Conservation (phyloP, 2,888 invertebrate species). For the Leptopilina myrica region DNA sequence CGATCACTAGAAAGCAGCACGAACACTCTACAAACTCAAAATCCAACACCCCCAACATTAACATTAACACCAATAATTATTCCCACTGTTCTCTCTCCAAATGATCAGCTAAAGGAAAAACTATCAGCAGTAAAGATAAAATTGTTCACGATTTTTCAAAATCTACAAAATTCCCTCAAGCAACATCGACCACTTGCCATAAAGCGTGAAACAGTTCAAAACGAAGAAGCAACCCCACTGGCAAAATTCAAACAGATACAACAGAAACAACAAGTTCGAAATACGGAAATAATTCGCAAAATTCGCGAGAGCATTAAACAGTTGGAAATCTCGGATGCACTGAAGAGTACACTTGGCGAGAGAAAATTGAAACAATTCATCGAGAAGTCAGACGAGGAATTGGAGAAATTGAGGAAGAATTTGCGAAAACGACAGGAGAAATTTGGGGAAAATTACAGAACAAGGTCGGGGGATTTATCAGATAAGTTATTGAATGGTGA, state of each 20-base stretch:
- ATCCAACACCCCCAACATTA: too few species aligned
- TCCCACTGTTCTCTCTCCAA: too few species aligned
- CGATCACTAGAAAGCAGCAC: too few species aligned
- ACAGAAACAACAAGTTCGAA: conserved; percentile 45
- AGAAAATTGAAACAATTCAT: conserved; percentile 50
- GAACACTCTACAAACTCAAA: too few species aligned
- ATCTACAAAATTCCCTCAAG: neutral
- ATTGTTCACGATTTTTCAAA: neutral
- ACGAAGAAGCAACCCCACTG: neutral
- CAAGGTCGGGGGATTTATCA: conserved; percentile 56
- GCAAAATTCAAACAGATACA: conserved; percentile 16
- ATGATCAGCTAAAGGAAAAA: neutral
- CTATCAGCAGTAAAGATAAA: neutral
- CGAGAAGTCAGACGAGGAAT: conserved; percentile 54
- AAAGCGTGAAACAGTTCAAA: neutral
- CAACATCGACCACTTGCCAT: neutral
- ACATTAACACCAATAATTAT: too few species aligned
- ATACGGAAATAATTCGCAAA: conserved; percentile 49
- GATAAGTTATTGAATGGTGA: conserved; percentile 35
- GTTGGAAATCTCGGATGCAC: conserved; percentile 40
- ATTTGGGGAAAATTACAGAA: conserved; percentile 55
- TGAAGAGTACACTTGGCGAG: conserved; percentile 39
- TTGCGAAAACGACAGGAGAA: conserved; percentile 57
- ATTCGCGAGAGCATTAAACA: conserved; percentile 53
- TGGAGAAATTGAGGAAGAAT: conserved; percentile 57